Evolutionary conservation across 2,888 invertebrate species (phyloP).

Genomic region (Macrosoma leucophasiata): DNA sequence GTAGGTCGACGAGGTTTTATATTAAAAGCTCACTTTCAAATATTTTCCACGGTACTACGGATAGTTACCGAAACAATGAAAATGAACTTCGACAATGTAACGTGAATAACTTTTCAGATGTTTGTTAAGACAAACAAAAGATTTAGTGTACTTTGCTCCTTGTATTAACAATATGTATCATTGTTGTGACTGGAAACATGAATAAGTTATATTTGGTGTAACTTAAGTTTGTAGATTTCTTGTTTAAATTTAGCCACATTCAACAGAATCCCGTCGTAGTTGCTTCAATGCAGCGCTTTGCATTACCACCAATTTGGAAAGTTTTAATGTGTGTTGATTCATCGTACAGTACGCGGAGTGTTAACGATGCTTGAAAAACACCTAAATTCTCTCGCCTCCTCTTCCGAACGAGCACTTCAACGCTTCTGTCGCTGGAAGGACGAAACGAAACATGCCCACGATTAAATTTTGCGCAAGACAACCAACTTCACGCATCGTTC

Average conservation of each 20-base stretch:
- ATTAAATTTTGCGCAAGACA: constrained; percentile 43
- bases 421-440: constrained; percentile 60
- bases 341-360: constrained; percentile 46
- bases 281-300: too few relatives aligned
- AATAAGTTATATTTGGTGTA: too few relatives aligned
- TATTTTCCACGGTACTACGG: constrained; percentile 41
- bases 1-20: constrained; percentile 41
- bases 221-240: too few relatives aligned
- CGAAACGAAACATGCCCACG: constrained; percentile 53
- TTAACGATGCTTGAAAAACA: constrained; percentile 55
- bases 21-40: constrained; percentile 48
- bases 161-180: too few relatives aligned
- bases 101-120: too few relatives aligned
- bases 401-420: constrained; percentile 47
- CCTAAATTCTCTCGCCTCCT: constrained; percentile 51
- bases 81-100: too few relatives aligned
- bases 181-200: too few relatives aligned
- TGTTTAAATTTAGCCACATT: too few relatives aligned
- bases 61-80: too few relatives aligned
- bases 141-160: too few relatives aligned
- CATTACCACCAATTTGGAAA: constrained; percentile 61
- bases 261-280: too few relatives aligned
- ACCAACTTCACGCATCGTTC: constrained; percentile 32
- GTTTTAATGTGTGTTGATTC: constrained; percentile 70
- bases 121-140: too few relatives aligned